Base-by-base conservation (phyloP, 2,113 vertebrate genomes). In the Chaetodon trifascialis region DNA sequence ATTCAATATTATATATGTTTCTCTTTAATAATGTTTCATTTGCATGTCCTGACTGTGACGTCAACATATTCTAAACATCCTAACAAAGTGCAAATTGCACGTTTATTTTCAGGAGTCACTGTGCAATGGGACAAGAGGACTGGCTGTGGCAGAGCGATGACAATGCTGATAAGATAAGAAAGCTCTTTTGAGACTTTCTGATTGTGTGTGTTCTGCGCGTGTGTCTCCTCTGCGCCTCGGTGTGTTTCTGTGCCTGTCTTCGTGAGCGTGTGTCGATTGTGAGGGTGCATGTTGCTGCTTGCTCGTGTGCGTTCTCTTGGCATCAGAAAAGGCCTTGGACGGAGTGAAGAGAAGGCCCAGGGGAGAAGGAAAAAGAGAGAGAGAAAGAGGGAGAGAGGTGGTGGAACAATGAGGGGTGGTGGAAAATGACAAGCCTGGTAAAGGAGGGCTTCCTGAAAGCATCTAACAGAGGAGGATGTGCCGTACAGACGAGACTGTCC, bases 381-480 rank as follows among this genome's bases (percentile, higher is more conserved):
- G 66, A 75, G 66, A 38, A 65, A 71, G 71, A 71, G 34, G 19
- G 36, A 49, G 49, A 30, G 55, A 36, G 73, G 46, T 10, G 42
- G 52, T 63, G 36, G 93, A 90, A 95, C 93, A 95, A 94, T 91
- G 68, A 88, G 56, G 73, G 91, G 79, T 78, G 92, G 92, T 79
- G 88, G 91, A 93, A 94, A 95, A 93, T 90, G 91, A 92, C 86
- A 88, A 85, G 83, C 69, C 62, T 73, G 83, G 89, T 92, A 88
- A 93, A 95, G 82, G 84, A 93, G 85, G 85, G 88, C 83, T 94
- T 94, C 92, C 94, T 94, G 92, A 94, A 90, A 91, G 88, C 87
- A 83, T 91, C 89, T 88, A 89, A 87, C 87, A 93, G 78, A 86
- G 82, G 79, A 88, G 90, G 90, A 23, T 87, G 88, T 68, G 65